A percentile compares a stretch with the other conserved stretches of the same genome.
These are phyloP conservation scores for Tinea pellionella DNA, from an alignment of 2,888 invertebrate genomes.

Conservation along the genomic window DNA sequence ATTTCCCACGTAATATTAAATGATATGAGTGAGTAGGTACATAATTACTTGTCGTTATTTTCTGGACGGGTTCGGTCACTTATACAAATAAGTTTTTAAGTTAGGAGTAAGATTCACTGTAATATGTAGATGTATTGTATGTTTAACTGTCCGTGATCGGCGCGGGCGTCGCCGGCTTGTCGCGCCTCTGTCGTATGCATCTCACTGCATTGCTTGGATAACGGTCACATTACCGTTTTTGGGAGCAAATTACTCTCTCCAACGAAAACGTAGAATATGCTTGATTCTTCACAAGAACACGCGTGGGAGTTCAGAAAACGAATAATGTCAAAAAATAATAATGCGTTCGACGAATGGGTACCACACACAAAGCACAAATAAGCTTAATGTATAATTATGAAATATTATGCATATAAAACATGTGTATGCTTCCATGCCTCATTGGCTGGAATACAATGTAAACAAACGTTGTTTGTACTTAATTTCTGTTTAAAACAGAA, in stretches of 20 bases:
- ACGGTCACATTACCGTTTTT: conserved; percentile 45
- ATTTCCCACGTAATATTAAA: too few relatives aligned
- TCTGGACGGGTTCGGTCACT: neutral
- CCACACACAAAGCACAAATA: neutral
- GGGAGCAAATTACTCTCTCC: conserved; percentile 24
- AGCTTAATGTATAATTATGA: neutral
- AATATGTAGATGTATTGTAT: conserved; percentile 19
- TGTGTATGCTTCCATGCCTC: neutral
- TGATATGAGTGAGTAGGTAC: too few relatives aligned
- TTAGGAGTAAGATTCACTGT: neutral
- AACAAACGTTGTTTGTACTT: neutral
- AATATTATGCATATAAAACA: neutral
- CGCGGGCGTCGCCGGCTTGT: conserved; percentile 20
- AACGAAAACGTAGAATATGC: neutral
- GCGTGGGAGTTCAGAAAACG: neutral
- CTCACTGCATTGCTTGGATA: conserved; percentile 38
- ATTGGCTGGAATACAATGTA: neutral
- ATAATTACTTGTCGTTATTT: too few relatives aligned
- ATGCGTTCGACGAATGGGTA: neutral
- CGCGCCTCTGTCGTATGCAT: conserved; percentile 35
- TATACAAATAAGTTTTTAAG: neutral
- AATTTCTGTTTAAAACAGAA: neutral
- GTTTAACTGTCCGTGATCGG: conserved; percentile 29
- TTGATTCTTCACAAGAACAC: neutral
- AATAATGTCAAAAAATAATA: neutral